Evolutionary conservation across 30 jellyfish, hydroid and myxozoan genomes (phyloP), one percentile per base, ranked within the genome.

Genomic region (Chrysaora quinquecirrha): DNA sequence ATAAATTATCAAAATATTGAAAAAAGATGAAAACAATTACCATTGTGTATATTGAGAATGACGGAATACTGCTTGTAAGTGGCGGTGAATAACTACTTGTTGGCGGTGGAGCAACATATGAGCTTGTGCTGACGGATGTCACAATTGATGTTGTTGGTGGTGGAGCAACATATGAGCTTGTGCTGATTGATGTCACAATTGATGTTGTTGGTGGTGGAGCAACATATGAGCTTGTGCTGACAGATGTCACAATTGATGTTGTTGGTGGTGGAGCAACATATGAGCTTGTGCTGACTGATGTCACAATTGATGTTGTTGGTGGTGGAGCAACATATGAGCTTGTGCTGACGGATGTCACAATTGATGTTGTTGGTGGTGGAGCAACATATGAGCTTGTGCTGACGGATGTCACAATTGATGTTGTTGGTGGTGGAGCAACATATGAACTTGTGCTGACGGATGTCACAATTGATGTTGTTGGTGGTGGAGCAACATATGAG

Each of bases 11-110:
- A 0, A 34, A 47, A 1, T 16, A 21, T 23, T 23, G 23, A 43
- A 30, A 47, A 60, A 28, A 22, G 22, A 58, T 38, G 16, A 58
- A 10, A 21, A 6, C 47, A 43, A 22, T 21, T 43, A 50, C 71
- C 48, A 60, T 25, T 25, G 85, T 20, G 14, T n/a, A 9, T 28
- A 61, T 30, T 1, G 47, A 60, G 9, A 56, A 18, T 7, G 48
- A 30, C 20, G 72, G 73, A 47, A 54, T 29, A 60, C 34, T 73
- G 47, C 69, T 31, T 43, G 85, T 73, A 48, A 31, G 52, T 27
- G 80, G 35, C 16, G 76, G 49, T 1, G 80, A 20, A 22, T 21
- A 33, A 12, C 4, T 35, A 30, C 76, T 43, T 28, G 31, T 22
- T 30, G 10, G 70, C 14, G 86, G 43, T 21, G 33, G 32, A 58